Percentiles rank a stretch among this genome's conserved stretches.
These are phyloP conservation scores for Callyntrura sp. DNA, from an alignment of 2,888 invertebrate species.

Conservation along the genomic window DNA sequence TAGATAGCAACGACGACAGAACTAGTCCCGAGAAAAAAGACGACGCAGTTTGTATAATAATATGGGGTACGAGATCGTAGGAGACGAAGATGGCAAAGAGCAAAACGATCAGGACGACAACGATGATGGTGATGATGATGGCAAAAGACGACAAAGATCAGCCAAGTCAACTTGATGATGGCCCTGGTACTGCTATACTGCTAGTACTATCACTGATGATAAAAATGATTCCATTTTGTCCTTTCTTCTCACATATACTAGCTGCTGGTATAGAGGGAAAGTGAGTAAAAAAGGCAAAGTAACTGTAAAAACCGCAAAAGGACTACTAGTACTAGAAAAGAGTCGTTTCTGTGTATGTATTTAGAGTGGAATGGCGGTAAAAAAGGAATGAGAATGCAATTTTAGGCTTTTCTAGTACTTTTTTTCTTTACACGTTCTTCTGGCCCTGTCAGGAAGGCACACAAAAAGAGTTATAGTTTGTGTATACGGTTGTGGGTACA, in stretches of 20 bases:
- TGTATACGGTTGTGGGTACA: conserved; percentile 5
- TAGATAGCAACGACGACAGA: conserved; percentile 1
- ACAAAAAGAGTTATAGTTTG: conserved; percentile 12
- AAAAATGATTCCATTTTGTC: conserved; percentile 22
- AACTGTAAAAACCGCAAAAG: conserved; percentile 72
- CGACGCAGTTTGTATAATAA: conserved; percentile 44
- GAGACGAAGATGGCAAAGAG: neutral
- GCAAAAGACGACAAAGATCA: conserved; percentile 51
- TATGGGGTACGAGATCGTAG: conserved; percentile 15
- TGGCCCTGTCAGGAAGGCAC: conserved; percentile 61
- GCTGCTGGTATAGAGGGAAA: conserved; percentile 47
- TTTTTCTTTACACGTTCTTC: neutral
- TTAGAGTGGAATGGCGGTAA: conserved; percentile 48
- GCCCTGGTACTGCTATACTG: neutral
- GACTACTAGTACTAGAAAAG: conserved; percentile 10
- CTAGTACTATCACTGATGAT: neutral
- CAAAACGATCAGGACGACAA: conserved; percentile 69
- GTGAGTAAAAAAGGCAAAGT: conserved; percentile 32
- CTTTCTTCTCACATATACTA: neutral
- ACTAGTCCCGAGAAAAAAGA: conserved; percentile 30
- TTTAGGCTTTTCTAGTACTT: conserved; percentile 56
- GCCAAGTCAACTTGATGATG: conserved; percentile 69
- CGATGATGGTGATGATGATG: conserved; percentile 60
- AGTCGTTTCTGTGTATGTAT: conserved; percentile 36
- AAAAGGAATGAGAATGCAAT: conserved; percentile 74